Evolutionary conservation across 2,888 invertebrate genomes (phyloP).

Genomic region (Andrena praecox): DNA sequence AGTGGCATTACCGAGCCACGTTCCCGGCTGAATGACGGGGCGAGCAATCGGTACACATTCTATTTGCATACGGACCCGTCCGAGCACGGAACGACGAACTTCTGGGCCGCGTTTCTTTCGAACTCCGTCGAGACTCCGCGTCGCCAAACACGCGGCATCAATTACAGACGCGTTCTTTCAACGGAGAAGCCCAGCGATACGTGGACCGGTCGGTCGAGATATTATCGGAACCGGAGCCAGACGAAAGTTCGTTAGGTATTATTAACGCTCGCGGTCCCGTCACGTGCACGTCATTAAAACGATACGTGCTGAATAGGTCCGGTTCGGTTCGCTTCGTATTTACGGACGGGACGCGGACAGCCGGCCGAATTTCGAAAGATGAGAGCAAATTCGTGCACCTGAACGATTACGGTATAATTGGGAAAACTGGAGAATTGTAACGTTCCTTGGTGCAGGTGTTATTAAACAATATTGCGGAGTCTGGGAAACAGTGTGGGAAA

Average conservation of each 20-base stretch:
- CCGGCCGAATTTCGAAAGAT: conserved; percentile 15
- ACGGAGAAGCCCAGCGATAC: neutral
- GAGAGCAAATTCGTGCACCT: neutral
- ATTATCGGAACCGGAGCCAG: conserved; percentile 1
- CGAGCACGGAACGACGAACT: neutral
- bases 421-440: neutral
- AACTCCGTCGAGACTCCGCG: neutral
- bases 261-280: conserved; percentile 41
- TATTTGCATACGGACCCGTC: conserved; percentile 32
- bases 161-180: neutral
- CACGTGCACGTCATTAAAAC: conserved; percentile 60
- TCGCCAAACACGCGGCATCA: neutral
- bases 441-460: neutral
- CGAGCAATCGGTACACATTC: conserved; percentile 48
- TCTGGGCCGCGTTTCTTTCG: neutral
- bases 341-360: neutral
- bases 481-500: neutral
- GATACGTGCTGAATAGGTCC: conserved; percentile 33
- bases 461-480: neutral
- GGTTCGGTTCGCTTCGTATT: neutral
- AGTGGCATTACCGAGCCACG: conserved; percentile 37
- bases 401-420: neutral
- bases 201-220: neutral
- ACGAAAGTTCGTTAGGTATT: conserved; percentile 32
- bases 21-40: conserved; percentile 31